These are phyloP conservation scores for Rosalia funebris DNA, from an alignment of 2,888 invertebrate genomes.

Conservation along the genomic window DNA sequence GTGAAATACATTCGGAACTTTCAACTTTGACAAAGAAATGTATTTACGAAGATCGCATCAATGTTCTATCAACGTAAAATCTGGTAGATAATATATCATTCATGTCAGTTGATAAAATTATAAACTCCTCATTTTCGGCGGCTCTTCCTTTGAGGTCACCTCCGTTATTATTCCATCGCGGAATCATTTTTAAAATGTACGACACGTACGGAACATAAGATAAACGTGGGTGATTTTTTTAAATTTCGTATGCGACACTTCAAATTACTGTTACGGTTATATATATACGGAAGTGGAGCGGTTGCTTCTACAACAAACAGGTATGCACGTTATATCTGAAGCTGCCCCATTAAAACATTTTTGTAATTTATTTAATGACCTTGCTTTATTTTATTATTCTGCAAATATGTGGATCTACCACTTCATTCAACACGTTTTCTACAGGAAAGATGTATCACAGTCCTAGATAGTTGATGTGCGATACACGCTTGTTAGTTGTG, in stretches of 20 bases:
- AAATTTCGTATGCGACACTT: background rate
- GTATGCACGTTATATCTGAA: constrained; percentile 6
- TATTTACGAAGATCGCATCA: too few relatives aligned
- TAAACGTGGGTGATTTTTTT: constrained; percentile 12
- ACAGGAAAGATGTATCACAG: constrained; percentile 8
- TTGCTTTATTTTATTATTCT: constrained; percentile 18
- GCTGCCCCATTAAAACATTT: constrained; percentile 19
- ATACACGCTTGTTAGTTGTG: too few relatives aligned
- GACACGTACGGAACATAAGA: background rate
- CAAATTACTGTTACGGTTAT: constrained; percentile 2
- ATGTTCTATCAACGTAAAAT: too few relatives aligned
- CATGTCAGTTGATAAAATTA: background rate
- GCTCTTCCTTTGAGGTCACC: background rate
- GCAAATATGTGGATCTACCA: constrained; percentile 12
- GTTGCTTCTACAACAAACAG: background rate
- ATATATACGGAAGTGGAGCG: constrained; percentile 4
- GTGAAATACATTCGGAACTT: too few relatives aligned
- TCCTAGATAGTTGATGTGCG: background rate
- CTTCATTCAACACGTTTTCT: constrained; percentile 13
- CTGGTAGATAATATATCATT: too few relatives aligned
- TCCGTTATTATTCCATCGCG: background rate
- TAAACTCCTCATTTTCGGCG: background rate
- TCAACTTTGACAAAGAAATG: too few relatives aligned
- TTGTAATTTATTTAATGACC: constrained; percentile 13
- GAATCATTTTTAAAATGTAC: background rate